Base-by-base conservation (phyloP, 2,113 vertebrate species). In the Oreotrochilus melanogaster region DNA sequence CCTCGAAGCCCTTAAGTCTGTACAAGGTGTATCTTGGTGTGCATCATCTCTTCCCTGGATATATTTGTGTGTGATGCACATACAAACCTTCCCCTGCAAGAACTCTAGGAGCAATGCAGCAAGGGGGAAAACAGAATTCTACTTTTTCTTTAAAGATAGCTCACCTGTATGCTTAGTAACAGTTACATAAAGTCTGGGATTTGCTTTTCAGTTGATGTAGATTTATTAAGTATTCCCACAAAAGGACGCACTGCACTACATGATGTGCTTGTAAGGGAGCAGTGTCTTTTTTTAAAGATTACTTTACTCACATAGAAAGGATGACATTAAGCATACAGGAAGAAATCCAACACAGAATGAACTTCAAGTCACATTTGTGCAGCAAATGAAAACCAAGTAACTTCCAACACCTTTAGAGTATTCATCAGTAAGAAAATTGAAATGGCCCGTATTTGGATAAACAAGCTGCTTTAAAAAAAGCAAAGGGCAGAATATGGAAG, bases 221-320 rank as follows among this genome's bases (percentile, higher is more conserved):
- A n/a, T 18, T 57, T 13, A 56, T 51, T 31, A 73, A 48, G 30
- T 48, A 66, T 50, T 35, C 14, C 56, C 42, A 62, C 24, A 62
- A 27, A 80, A 80, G 22, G 12, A 15, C 18, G 39, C 71, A 56
- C 21, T 56, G 27, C 21, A 91, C 45, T 22, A 92, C 57, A 64
- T 3, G 24, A 1, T 4, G 9, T 9, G 4, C 22, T n/a, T n/a
- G n/a, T 18, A 18, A 2, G 23, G 5, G 4, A 86, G 42, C 28
- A 45, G 18, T 2, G 19, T 24, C 47, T 43, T 53, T 57, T 57
- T 64, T 28, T 27, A 43, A 45, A 31, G 7, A 84, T 6, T 31
- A 27, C 28, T 31, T 62, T 21, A n/a, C 9, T 50, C 22, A 47
- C 3, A 50, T 19, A 86, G 33, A 58, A 89, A 79, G 64, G 5